Percentiles rank a stretch among this genome's conserved stretches.
These are phyloP conservation scores for Pagetopsis macropterus DNA, from an alignment of 2,797 vertebrate genomes.

Conservation along the genomic window DNA sequence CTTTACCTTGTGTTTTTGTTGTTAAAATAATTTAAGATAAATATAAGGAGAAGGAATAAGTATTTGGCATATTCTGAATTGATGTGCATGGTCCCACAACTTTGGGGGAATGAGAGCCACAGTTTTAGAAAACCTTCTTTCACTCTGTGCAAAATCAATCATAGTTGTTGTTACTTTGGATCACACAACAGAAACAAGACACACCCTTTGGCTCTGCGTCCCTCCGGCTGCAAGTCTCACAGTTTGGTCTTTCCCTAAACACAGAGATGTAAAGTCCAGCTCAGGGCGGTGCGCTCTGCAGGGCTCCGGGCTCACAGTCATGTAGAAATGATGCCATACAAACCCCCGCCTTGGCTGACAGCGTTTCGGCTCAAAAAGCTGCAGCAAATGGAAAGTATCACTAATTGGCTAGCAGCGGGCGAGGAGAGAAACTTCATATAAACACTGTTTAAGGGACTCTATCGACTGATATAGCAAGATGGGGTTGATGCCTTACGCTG, in stretches of 20 bases:
- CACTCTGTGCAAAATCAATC: conserved; percentile 15
- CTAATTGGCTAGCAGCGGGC: conserved; percentile 58
- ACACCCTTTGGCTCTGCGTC: conserved; percentile 43
- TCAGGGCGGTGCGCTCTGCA: conserved; percentile 30
- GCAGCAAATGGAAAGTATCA: conserved; percentile 70
- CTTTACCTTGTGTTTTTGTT: no score
- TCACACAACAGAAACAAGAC: conserved; percentile 32
- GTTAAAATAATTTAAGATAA: no score
- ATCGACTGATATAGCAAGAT: conserved; percentile 3
- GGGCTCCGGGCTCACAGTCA: conserved; percentile 33
- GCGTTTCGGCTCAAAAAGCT: conserved; percentile 42
- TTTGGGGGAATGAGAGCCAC: neutral
- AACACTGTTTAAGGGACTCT: conserved; percentile 31
- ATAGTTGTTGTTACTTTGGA: neutral
- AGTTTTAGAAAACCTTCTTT: neutral
- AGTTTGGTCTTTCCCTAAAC: conserved; percentile 24
- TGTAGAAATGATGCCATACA: conserved; percentile 38
- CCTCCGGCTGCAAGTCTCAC: conserved; percentile 45
- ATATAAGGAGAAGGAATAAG: no score
- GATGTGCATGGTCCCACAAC: neutral
- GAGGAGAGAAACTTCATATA: conserved; percentile 37
- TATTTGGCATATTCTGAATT: neutral
- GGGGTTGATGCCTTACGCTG: neutral
- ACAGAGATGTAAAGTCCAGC: conserved; percentile 31
- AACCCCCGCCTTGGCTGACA: conserved; percentile 49